Evolutionary conservation across 2,888 invertebrate species (phyloP), one percentile per base, ranked within the genome.

Genomic region (Eupithecia tripunctaria): DNA sequence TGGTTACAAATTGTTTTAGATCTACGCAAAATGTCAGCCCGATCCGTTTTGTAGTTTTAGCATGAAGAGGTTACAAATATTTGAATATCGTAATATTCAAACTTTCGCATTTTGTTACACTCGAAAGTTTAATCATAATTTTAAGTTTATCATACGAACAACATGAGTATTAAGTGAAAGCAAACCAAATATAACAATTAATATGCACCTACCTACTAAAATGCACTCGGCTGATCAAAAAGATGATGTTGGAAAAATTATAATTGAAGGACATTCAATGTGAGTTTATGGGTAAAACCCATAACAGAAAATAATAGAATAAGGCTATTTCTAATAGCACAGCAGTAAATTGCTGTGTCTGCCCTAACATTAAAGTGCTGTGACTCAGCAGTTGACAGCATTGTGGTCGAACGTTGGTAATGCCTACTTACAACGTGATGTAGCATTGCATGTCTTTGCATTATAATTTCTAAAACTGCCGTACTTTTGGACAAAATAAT

Each of bases 321-420:
- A 10, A 32, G 62, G 62, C 10, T 63, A 60, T 29, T 27, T 29
- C 32, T 63, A 63, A 63, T 36, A 32, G 62, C 32, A 63, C 32
- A 32, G 32, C 1, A n/a, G 29, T 14, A 36, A 63, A 63, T 63
- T 63, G 32, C 32, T 21, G 62, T 32, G 36, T 32, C 36, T n/a
- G n/a, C 36, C 10, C 62, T 32, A 63, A 63, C 62, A 63, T 63
- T 63, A 63, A 18, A 36, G 32, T 63, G 10, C 36, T 65, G 62
- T 73, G 72, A 73, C 65, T 62, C 38, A 63, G 73, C 73, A 70
- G 38, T 51, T 32, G 56, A 67, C 63, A 70, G 47, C 38, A 36
- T 36, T 36, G 27, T 18, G 18, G 21, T n/a, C 36, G 32, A 21
- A 60, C 36, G 32, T 36, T 15, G n/a, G 18, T 32, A n/a, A 63